Conservation (phyloP, 2,113 vertebrate species). For the Eclectus roratus region DNA sequence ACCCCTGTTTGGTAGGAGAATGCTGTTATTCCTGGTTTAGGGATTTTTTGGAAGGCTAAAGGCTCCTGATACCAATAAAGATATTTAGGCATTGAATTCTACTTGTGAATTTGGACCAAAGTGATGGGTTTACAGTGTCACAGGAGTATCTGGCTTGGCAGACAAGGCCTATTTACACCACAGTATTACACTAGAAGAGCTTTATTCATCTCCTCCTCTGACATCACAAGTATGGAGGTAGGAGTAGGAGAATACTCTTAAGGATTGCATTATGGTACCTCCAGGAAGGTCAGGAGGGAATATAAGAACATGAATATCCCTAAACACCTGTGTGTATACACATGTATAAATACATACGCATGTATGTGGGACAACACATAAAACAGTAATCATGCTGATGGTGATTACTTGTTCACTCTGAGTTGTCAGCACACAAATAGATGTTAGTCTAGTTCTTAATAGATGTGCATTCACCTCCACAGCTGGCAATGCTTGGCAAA, state of each 20-base stretch:
- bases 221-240: background rate
- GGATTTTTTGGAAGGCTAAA: background rate
- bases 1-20: background rate
- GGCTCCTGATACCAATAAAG: background rate
- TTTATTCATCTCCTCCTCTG: background rate
- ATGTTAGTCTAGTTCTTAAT: background rate
- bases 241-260: background rate
- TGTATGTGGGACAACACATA: background rate
- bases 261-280: background rate
- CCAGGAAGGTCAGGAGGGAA: background rate
- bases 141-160: background rate
- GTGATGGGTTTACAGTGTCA: background rate
- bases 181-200: background rate
- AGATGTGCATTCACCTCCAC: background rate
- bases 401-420: background rate
- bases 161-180: background rate
- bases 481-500: background rate
- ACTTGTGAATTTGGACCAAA: background rate
- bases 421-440: background rate
- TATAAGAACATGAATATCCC: background rate
- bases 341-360: rapidly evolving
- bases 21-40: background rate
- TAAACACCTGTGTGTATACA: background rate
- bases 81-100: background rate
- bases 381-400: background rate